Base-by-base conservation (phyloP, 2,888 invertebrate species). In the Chrysotoxum bicinctum region DNA sequence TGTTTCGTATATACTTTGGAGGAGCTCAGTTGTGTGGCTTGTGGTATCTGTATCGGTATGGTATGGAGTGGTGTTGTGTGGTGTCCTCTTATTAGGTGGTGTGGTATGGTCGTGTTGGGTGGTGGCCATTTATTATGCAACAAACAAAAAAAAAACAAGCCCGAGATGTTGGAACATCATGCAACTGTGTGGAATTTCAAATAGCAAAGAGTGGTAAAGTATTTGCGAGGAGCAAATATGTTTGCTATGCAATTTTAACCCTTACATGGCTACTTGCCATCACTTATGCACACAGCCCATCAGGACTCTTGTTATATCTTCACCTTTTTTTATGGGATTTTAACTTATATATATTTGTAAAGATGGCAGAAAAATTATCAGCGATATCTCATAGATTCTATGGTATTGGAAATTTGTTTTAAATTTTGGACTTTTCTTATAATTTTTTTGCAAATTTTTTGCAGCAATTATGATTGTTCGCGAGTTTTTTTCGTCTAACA, bases 101-200 rank as follows among this genome's bases (percentile, higher is more conserved):
- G 26, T 66, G 50, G 48, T 48, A 50, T 66, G 35, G 54, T 35
- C 70, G 16, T 58, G 70, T 64, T 80, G 84, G 75, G 75, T 80
- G 81, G 84, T 81, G 81, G 68, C 32, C 72, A 68, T 81, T 85
- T 76, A 76, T 85, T 85, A 85, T 85, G 81, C 84, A 85, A 32
- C 12, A 64, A 52, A 30, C 21, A 37, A 37, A 9, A 62, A 23
- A 1, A 23, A 26, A 32, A 32, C 5, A 12, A 3, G 1, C 8
- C 58, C n/a, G 5, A 70, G 66, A 58, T 69, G 74, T 14, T 35
- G 62, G 58, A 56, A 72, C 75, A 62, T 68, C 72, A 76, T 81
- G 58, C 72, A 14, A 66, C 66, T 72, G 70, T 68, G 64, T 66
- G 80, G 84, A 72, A 85, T 81, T 64, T 32, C 58, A 37, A 45